Evolutionary conservation across 2,113 vertebrate genomes (phyloP).

Genomic region (Psilopsiagon aurifrons): DNA sequence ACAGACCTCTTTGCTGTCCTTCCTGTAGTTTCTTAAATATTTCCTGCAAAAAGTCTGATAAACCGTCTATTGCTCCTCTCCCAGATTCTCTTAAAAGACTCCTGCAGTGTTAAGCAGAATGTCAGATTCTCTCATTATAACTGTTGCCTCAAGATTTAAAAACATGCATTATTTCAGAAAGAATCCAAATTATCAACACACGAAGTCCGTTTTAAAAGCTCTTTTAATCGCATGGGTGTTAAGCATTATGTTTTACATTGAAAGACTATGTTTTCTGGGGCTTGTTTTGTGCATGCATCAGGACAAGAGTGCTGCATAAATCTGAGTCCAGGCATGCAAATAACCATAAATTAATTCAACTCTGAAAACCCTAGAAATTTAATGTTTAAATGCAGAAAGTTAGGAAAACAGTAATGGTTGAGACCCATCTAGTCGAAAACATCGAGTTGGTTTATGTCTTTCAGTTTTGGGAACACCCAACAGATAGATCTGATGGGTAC

Average conservation of each 20-base stretch:
- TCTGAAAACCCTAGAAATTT: background rate
- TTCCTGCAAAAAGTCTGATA: too few relatives aligned
- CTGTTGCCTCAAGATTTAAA: background rate
- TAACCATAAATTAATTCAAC: background rate
- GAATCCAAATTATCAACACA: background rate
- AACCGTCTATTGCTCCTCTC: too few relatives aligned
- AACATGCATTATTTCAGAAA: background rate
- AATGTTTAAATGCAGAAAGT: background rate
- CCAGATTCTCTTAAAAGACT: too few relatives aligned
- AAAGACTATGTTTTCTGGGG: background rate
- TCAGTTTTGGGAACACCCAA: background rate
- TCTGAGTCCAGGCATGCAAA: background rate
- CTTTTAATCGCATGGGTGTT: background rate
- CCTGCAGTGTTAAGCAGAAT: too few relatives aligned
- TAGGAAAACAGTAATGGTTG: background rate
- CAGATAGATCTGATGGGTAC: background rate
- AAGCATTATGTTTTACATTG: background rate
- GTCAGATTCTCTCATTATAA: background rate
- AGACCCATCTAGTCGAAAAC: background rate
- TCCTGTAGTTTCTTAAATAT: too few relatives aligned
- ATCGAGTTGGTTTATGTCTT: background rate
- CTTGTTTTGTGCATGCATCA: background rate
- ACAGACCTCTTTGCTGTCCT: too few relatives aligned
- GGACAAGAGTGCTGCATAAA: background rate
- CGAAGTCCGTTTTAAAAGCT: background rate